Conservation (phyloP, 2,888 invertebrate genomes). For the Shargacucullia verbasci region DNA sequence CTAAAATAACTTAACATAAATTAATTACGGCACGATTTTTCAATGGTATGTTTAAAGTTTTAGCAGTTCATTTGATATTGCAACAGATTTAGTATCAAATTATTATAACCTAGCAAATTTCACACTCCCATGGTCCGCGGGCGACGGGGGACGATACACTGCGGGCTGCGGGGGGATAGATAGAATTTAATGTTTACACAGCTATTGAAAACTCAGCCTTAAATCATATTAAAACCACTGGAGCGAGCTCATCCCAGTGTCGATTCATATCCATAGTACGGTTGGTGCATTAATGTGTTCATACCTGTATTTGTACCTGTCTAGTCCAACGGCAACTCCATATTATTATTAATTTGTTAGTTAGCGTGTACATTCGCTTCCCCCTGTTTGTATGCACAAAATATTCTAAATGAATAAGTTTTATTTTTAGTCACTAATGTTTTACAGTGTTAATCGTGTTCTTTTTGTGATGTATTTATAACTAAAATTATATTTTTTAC, state of each 20-base stretch:
- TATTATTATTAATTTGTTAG: constrained; percentile 52
- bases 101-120: too few species aligned
- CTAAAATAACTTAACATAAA: too few species aligned
- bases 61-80: too few species aligned
- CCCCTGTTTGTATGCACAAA: constrained; percentile 59
- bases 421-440: constrained; percentile 51
- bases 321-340: constrained; percentile 74
- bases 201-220: not conserved
- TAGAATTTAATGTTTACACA: too few species aligned
- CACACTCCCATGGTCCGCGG: too few species aligned
- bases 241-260: constrained; percentile 2
- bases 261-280: constrained; percentile 16
- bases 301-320: constrained; percentile 59
- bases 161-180: too few species aligned
- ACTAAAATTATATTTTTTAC: constrained; percentile 41
- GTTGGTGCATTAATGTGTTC: constrained; percentile 53
- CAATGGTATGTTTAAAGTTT: too few species aligned
- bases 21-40: too few species aligned
- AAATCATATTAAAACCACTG: not conserved
- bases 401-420: constrained; percentile 44
- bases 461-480: constrained; percentile 57
- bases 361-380: constrained; percentile 52
- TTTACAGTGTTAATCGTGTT: constrained; percentile 49
- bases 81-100: too few species aligned
- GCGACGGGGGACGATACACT: too few species aligned